A percentile compares a stretch with the other conserved stretches of the same genome.
Evolutionary conservation across 2,888 invertebrate genomes (phyloP).

Genomic region (Augiades crinisus): DNA sequence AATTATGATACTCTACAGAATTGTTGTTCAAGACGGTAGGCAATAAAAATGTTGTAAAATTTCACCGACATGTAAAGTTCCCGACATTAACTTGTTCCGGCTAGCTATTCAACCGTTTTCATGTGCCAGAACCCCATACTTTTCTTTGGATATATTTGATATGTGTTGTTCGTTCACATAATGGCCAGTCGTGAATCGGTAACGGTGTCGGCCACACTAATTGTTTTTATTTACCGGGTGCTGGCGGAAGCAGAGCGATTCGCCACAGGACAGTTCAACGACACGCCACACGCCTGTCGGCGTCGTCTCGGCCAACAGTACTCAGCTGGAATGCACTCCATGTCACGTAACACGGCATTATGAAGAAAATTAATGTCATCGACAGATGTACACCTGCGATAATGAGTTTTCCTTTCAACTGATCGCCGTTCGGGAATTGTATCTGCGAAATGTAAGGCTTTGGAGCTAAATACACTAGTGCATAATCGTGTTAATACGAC

Average conservation of each 20-base stretch:
- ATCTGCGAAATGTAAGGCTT: not conserved
- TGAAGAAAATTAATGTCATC: slow-evolving; percentile 19
- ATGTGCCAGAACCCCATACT: no score
- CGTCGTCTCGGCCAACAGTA: slow-evolving; percentile 40
- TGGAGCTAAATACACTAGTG: no score
- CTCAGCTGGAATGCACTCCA: slow-evolving; percentile 53
- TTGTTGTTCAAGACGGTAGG: slow-evolving; percentile 6
- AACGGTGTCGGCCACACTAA: slow-evolving; percentile 53
- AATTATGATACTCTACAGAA: slow-evolving; percentile 8
- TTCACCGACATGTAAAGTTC: no score
- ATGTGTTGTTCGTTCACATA: slow-evolving; percentile 32
- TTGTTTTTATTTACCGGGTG: slow-evolving; percentile 62
- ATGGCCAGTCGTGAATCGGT: slow-evolving; percentile 36
- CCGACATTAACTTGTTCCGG: no score
- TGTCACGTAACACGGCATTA: slow-evolving; percentile 33
- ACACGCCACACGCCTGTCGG: slow-evolving; percentile 43
- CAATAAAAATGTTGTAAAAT: not conserved
- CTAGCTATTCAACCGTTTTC: no score
- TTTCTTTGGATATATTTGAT: slow-evolving; percentile 9
- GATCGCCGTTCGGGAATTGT: not conserved
- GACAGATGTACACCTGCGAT: slow-evolving; percentile 18
- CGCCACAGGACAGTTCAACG: slow-evolving; percentile 66
- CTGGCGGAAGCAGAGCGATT: slow-evolving; percentile 62
- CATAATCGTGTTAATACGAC: no score
- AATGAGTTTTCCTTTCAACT: slow-evolving; percentile 8